Base-by-base conservation (phyloP, 2,797 vertebrate species). In the Macroramphosus scolopax region DNA sequence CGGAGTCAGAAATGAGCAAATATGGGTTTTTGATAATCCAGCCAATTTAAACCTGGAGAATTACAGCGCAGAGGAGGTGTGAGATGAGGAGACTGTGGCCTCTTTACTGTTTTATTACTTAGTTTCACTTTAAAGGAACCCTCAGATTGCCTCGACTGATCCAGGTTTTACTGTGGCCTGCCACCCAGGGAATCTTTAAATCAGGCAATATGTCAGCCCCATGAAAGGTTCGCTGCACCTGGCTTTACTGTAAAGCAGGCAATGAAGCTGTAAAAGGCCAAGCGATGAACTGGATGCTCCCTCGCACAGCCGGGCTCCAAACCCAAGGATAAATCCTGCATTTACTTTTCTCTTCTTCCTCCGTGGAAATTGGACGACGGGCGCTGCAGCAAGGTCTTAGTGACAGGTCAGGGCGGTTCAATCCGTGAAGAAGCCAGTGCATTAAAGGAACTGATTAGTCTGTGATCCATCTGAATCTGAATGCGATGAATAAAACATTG, bases 191-290 rank as follows among this genome's bases (percentile, higher is more conserved):
- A 86, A 79, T 74, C 68, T 78, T 83, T 83, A 86, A 84, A 87
- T 82, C 86, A 79, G 66, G 57, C 74, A 77, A 86, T 87, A 81
- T 82, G 72, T 85, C 84, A 83, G 72, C 30, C 45, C 42, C 41
- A 37, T 56, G 62, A 75, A 84, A 72, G 77, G 73, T 78, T 76
- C 47, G 58, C 80, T 68, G 59, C 80, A 69, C 79, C 63, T 59
- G 69, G 79, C 78, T 82, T 82, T 82, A 75, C 68, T 71, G 81
- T 72, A 85, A 75, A 85, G 75, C 60, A 83, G 65, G 65, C 72
- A 75, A 80, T 82, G 77, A 82, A 84, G 80, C 76, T 69, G 61
- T 74, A 72, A 83, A 85, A 86, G 79, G 81, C 65, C 66, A 77
- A 65, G 58, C 59, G 41, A 81, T 85, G 81, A 86, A 85, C 82